A percentile compares a stretch with the other conserved stretches of the same genome.
phyloP scores from a whole-genome alignment of 2,113 vertebrate genomes.

The Myrmecophaga tridactyla region DNA sequence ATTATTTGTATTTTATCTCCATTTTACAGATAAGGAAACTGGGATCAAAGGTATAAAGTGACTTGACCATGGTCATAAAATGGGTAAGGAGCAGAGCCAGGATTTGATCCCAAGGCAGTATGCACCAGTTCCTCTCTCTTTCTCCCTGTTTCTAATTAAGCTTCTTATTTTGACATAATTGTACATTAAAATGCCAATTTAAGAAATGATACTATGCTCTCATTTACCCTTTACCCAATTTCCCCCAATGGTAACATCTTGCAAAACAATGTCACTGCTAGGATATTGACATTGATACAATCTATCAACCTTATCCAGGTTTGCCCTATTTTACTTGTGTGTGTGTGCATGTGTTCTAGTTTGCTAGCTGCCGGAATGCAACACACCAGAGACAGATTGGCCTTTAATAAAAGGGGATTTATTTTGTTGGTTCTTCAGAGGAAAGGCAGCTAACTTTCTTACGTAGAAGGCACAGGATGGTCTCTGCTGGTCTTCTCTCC shows the following conservation, averaged over 20 bases:
- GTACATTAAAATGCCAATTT: neutral
- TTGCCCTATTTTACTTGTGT: neutral
- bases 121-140: neutral
- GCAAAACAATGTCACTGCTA: neutral
- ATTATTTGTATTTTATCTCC: neutral
- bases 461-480: too few species aligned
- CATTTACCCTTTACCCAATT: neutral
- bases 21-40: slow-evolving; percentile 22
- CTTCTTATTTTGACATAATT: neutral
- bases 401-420: too few species aligned
- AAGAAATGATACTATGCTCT: neutral
- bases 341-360: neutral
- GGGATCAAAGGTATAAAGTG: neutral
- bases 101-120: neutral
- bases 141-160: neutral
- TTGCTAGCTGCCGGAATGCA: too few species aligned
- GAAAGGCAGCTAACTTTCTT: too few species aligned
- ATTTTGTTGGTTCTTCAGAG: too few species aligned
- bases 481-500: too few species aligned
- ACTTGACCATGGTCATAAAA: neutral
- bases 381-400: too few species aligned
- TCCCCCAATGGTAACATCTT: neutral
- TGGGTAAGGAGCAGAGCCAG: neutral
- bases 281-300: neutral
- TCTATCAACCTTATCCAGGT: neutral